phyloP scores from a whole-genome alignment of 2,113 vertebrate species.

The Stegastes partitus region DNA sequence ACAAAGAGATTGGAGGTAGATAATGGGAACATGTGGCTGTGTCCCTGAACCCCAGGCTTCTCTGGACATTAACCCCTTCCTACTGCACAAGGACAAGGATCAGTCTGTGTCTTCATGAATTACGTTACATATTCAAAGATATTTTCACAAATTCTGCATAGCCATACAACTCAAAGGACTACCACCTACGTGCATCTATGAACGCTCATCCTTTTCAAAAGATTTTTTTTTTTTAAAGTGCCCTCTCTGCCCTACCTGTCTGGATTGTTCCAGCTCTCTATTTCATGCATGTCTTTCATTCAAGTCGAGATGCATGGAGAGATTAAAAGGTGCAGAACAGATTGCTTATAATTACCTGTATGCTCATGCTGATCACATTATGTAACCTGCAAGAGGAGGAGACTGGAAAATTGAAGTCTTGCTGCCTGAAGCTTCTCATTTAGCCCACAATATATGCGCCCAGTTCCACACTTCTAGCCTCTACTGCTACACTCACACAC shows the following conservation, averaged over 20 bases:
- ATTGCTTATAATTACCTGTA: conserved; percentile 57
- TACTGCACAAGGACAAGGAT: background rate
- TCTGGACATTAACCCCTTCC: background rate
- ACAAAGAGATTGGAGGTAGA: background rate
- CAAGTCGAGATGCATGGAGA: conserved; percentile 16
- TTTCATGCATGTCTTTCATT: conserved; percentile 30
- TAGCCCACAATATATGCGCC: conserved; percentile 10
- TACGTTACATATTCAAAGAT: background rate
- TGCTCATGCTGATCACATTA: conserved; percentile 43
- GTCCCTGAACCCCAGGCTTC: background rate
- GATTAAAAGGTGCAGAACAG: conserved; percentile 38
- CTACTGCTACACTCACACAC: background rate
- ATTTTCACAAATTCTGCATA: background rate
- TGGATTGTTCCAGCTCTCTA: conserved; percentile 10
- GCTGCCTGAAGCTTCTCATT: conserved; percentile 45
- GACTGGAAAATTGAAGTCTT: conserved; percentile 44
- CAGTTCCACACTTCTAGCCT: background rate
- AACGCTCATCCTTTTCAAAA: conserved; percentile 26
- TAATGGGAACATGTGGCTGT: background rate
- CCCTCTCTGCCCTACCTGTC: background rate
- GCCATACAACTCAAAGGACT: background rate
- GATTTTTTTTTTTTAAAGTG: background rate
- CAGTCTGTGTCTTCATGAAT: background rate
- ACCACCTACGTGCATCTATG: background rate
- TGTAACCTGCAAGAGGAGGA: conserved; percentile 35